These are phyloP conservation scores for Adela reaumurella DNA, from an alignment of 2,888 invertebrate species.

Conservation along the genomic window DNA sequence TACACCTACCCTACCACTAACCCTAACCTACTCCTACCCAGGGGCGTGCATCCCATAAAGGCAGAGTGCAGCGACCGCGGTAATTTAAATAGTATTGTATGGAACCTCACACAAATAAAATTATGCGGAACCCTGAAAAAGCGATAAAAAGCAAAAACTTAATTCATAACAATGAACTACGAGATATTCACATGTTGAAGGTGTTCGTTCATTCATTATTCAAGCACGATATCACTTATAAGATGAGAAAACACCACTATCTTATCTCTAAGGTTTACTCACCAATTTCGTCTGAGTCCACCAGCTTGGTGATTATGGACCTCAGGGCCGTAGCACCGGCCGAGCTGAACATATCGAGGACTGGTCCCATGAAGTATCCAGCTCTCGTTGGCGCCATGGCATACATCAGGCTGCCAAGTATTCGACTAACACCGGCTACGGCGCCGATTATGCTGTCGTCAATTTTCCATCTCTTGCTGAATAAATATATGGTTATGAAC, in stretches of 20 bases:
- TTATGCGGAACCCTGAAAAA: too few relatives aligned
- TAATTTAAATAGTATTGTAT: too few relatives aligned
- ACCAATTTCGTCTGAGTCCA: slow-evolving; percentile 55
- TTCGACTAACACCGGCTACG: slow-evolving; percentile 49
- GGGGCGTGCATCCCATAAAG: too few relatives aligned
- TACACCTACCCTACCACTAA: too few relatives aligned
- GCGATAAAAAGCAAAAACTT: too few relatives aligned
- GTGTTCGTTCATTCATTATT: neutral
- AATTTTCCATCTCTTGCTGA: slow-evolving; percentile 47
- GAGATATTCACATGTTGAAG: too few relatives aligned
- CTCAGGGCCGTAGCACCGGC: slow-evolving; percentile 55
- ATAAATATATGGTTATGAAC: slow-evolving; percentile 48
- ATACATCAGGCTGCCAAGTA: slow-evolving; percentile 47
- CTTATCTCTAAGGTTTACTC: slow-evolving; percentile 17
- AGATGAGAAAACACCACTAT: neutral
- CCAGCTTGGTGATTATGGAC: slow-evolving; percentile 56
- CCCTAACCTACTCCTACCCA: too few relatives aligned
- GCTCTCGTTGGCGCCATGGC: slow-evolving; percentile 42
- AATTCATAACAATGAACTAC: too few relatives aligned
- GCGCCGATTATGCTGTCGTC: slow-evolving; percentile 49
- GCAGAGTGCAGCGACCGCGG: too few relatives aligned
- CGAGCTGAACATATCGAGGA: slow-evolving; percentile 54
- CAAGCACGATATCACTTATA: neutral
- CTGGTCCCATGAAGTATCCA: slow-evolving; percentile 50
- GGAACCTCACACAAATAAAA: too few relatives aligned